phyloP scores from a whole-genome alignment of 2,797 vertebrate species.

The Melanotaenia boesemani region DNA sequence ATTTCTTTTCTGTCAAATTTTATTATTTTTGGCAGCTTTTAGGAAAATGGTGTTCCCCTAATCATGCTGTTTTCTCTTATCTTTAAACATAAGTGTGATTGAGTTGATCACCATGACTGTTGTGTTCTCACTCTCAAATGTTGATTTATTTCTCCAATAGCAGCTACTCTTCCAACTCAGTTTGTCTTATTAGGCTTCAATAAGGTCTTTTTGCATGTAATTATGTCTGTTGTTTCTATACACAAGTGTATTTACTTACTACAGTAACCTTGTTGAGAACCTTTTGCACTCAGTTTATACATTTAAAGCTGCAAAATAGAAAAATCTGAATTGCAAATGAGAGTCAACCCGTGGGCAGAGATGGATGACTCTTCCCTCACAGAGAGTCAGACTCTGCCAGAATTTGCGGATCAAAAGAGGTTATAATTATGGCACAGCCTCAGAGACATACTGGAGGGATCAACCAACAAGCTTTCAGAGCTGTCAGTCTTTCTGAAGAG shows the following conservation, averaged over 20 bases:
- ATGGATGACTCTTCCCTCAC: conserved; percentile 44
- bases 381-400: conserved; percentile 45
- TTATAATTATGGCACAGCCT: conserved; percentile 68
- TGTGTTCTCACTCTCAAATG: neutral
- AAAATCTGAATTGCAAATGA: conserved; percentile 49
- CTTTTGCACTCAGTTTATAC: conserved; percentile 17
- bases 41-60: neutral
- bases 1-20: neutral
- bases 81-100: neutral
- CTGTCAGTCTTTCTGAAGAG: conserved; percentile 56
- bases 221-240: neutral
- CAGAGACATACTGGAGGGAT: conserved; percentile 50
- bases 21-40: neutral
- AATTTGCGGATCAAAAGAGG: conserved; percentile 63
- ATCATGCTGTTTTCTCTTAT: neutral
- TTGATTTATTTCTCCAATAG: neutral
- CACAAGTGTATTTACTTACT: neutral
- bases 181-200: neutral
- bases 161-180: neutral
- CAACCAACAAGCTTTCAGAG: conserved; percentile 60
- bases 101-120: neutral
- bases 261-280: neutral
- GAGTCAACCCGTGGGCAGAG: conserved; percentile 48
- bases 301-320: conserved; percentile 27
- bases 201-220: neutral